Conservation (phyloP, 2,113 vertebrate genomes). For the Callithrix jacchus region DNA sequence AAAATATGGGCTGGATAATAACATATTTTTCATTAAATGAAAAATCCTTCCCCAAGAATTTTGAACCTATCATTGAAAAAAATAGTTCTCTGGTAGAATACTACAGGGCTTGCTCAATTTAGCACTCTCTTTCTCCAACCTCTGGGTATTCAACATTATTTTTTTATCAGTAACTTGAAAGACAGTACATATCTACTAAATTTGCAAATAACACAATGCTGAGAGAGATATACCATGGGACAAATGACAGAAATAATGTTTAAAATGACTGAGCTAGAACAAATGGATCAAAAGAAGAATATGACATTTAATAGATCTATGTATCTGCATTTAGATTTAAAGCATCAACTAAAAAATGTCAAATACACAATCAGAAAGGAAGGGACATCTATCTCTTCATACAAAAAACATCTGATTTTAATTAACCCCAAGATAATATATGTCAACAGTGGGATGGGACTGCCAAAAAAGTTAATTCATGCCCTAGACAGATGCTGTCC, state of each 20-base stretch:
- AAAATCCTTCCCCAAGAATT: conserved; percentile 26
- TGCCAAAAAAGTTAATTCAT: background rate
- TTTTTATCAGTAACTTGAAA: conserved; percentile 57
- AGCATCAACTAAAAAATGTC: conserved; percentile 53
- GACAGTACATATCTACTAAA: conserved; percentile 46
- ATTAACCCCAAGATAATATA: conserved; percentile 1
- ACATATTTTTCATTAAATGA: conserved; percentile 40
- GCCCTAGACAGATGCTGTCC: background rate
- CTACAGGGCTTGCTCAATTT: background rate
- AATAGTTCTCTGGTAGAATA: background rate
- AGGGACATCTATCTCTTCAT: background rate
- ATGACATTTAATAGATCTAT: conserved; percentile 45
- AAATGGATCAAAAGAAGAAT: conserved; percentile 60
- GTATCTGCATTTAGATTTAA: conserved; percentile 46
- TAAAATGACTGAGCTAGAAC: conserved; percentile 70
- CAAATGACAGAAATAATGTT: conserved; percentile 72
- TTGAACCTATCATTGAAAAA: background rate
- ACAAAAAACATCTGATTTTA: conserved; percentile 42
- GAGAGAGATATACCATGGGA: conserved; percentile 61
- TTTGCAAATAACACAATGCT: conserved; percentile 55
- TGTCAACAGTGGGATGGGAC: background rate
- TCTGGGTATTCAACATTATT: conserved; percentile 3
- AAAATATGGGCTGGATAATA: background rate
- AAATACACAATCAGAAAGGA: conserved; percentile 39
- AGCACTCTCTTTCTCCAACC: background rate